Percentiles rank a stretch among this genome's conserved stretches.
phyloP scores from a whole-genome alignment of 2,113 vertebrate species.

The Nesoenas mayeri region DNA sequence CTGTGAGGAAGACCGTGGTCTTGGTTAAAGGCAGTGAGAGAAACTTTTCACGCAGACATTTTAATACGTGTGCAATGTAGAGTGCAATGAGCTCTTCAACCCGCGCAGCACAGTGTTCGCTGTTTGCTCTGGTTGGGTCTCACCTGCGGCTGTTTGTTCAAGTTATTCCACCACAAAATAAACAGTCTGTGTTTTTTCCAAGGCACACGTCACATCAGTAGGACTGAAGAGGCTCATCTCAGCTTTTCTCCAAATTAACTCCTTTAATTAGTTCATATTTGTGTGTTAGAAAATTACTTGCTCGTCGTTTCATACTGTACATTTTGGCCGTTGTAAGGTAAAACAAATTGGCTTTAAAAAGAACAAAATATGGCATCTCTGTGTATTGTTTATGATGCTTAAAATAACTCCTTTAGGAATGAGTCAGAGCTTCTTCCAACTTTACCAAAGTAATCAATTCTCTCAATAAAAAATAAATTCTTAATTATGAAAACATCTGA shows the following conservation, averaged over 20 bases:
- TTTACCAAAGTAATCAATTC: not conserved
- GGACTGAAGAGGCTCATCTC: not conserved
- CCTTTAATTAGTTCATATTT: not conserved
- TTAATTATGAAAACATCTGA: not conserved
- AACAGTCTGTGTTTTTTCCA: not conserved
- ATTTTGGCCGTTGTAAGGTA: not conserved
- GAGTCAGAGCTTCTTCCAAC: not conserved
- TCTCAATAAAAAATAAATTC: not conserved
- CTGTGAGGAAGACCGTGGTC: not conserved
- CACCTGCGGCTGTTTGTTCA: not conserved
- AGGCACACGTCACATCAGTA: not conserved
- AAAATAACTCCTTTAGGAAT: not conserved
- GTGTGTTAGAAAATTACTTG: not conserved
- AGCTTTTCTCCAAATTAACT: not conserved
- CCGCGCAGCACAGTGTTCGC: not conserved
- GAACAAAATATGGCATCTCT: not conserved
- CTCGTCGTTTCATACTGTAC: not conserved
- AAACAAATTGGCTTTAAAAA: not conserved
- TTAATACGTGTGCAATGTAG: fast-evolving
- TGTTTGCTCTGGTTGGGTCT: not conserved
- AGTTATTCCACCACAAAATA: not conserved
- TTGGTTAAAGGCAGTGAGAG: not conserved
- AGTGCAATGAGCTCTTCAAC: not conserved
- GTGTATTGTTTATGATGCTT: not conserved
- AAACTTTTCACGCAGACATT: not conserved